Evolutionary conservation across 1,140 invertebrate species (phyloP).

Genomic region (Pachyrhynchus sulphureomaculatus): DNA sequence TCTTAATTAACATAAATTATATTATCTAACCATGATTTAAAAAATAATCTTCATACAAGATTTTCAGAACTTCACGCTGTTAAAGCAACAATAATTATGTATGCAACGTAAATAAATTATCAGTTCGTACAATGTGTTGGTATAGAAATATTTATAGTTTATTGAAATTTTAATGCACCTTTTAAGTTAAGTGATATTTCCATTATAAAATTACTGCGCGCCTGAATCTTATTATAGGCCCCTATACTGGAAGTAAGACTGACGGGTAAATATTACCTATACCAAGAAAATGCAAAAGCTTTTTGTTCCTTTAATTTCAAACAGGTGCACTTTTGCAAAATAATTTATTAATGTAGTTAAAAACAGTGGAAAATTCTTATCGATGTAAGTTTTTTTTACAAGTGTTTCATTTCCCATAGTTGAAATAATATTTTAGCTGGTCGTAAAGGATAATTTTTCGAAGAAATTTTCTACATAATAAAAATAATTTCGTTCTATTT

Average conservation of each 20-base stretch:
- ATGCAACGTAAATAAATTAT: constrained; percentile 10
- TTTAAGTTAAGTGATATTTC: constrained; percentile 16
- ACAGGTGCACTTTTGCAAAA: constrained; percentile 10
- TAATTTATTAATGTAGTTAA: neutral
- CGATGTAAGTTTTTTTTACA: too few relatives aligned
- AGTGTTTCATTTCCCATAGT: too few relatives aligned
- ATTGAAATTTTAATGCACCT: constrained; percentile 20
- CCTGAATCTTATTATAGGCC: constrained; percentile 17
- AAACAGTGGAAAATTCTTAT: neutral
- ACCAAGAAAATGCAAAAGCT: neutral
- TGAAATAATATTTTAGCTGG: too few relatives aligned
- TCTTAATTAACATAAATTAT: too few relatives aligned
- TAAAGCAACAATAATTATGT: too few relatives aligned
- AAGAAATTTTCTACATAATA: too few relatives aligned
- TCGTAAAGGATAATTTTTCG: too few relatives aligned
- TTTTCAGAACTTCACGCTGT: too few relatives aligned
- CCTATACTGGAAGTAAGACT: neutral
- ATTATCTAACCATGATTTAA: too few relatives aligned
- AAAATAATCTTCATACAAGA: too few relatives aligned
- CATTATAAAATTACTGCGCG: constrained; percentile 9
- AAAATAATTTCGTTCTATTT: too few relatives aligned
- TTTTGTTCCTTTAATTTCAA: constrained; percentile 17
- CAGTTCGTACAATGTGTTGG: neutral
- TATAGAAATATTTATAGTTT: constrained; percentile 16
- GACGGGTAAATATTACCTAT: constrained; percentile 4